Percentiles rank a stretch among this genome's conserved stretches.
phyloP scores from a whole-genome alignment of 2,113 vertebrate genomes.

The Aramus guarauna region DNA sequence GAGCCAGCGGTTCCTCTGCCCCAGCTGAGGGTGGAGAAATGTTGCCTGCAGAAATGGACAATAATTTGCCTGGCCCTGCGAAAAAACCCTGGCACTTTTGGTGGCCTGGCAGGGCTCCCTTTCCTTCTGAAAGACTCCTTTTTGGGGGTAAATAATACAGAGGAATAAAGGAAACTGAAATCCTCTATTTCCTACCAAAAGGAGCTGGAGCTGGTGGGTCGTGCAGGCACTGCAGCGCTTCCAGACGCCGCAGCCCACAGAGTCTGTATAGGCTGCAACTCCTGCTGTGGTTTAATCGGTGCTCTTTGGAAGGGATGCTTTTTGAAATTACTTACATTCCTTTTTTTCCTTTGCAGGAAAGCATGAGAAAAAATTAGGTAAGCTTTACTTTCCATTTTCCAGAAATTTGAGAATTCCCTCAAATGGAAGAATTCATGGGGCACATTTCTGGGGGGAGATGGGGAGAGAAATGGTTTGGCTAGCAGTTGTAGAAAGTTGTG shows the following conservation, averaged over 20 bases:
- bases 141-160: background rate
- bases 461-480: background rate
- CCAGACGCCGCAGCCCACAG: background rate
- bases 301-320: background rate
- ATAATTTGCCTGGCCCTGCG: background rate
- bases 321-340: background rate
- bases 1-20: background rate
- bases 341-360: background rate
- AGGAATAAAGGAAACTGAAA: background rate
- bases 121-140: background rate
- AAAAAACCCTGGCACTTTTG: background rate
- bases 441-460: no score
- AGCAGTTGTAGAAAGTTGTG: background rate
- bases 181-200: background rate
- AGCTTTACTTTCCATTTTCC: background rate
- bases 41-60: background rate
- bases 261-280: no score
- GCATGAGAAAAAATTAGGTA: background rate
- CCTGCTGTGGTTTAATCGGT: background rate
- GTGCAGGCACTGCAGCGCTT: background rate
- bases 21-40: background rate
- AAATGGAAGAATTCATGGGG: background rate
- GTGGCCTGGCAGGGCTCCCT: background rate
- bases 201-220: background rate
- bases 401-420: background rate